Conservation (phyloP, 1,140 invertebrate genomes). For the Macrobrachium nipponense region DNA sequence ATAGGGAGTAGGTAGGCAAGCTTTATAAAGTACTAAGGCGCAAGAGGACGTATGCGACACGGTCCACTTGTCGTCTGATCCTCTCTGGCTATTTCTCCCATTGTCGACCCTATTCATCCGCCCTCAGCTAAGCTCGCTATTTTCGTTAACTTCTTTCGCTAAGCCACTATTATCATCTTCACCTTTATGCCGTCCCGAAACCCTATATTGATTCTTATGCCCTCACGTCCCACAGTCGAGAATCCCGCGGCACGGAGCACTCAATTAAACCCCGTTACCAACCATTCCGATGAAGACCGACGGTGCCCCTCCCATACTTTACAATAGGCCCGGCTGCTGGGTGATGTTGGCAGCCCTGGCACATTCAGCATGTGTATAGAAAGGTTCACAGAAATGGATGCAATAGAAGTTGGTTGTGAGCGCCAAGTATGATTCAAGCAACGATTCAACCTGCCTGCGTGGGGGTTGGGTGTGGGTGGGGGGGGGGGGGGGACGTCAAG, state of each 20-base stretch:
- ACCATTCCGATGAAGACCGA: constrained; percentile 36
- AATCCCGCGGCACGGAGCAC: constrained; percentile 1
- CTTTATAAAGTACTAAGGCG: background rate
- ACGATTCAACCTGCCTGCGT: background rate
- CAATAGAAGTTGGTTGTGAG: too few species aligned
- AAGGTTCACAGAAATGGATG: constrained; percentile 18
- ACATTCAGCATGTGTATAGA: constrained; percentile 31
- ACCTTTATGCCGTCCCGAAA: constrained; percentile 9
- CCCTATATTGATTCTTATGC: background rate
- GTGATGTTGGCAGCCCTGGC: constrained; percentile 34
- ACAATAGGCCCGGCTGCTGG: constrained; percentile 16
- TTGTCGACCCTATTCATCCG: constrained; percentile 28
- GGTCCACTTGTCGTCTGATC: constrained; percentile 37
- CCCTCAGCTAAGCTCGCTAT: constrained; percentile 21
- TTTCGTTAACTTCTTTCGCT: constrained; percentile 41
- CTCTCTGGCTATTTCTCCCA: constrained; percentile 26
- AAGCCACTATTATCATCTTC: constrained; percentile 34
- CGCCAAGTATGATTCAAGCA: constrained; percentile 10
- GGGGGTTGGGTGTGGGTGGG: too few species aligned
- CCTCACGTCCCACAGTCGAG: background rate
- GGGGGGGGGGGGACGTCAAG: background rate
- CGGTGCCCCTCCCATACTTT: constrained; percentile 39
- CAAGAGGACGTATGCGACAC: background rate
- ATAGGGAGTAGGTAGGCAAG: background rate
- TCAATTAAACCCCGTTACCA: constrained; percentile 41